Conservation (phyloP, 2,797 vertebrate genomes). For the Neomorphus geoffroyi region DNA sequence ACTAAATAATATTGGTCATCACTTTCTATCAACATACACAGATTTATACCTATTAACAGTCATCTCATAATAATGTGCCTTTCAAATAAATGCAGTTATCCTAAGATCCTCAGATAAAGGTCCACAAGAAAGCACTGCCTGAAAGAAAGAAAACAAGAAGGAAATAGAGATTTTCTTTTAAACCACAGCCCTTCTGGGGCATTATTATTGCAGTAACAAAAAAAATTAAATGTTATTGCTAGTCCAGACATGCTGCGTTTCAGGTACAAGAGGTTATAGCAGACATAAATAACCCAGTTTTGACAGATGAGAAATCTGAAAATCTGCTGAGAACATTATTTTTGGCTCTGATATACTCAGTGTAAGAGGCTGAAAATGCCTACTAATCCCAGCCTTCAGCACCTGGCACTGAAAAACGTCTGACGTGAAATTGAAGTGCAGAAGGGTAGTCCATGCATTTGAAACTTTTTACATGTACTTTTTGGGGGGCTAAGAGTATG, state of each 20-base stretch:
- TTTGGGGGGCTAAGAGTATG: background rate
- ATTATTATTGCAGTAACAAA: background rate
- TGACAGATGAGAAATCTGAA: slow-evolving; percentile 34
- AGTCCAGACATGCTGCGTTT: background rate
- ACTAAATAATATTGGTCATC: background rate
- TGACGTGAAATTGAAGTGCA: background rate
- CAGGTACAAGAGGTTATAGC: background rate
- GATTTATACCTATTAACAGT: background rate
- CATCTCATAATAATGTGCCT: background rate
- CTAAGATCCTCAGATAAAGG: background rate
- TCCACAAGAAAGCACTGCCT: background rate
- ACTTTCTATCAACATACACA: background rate
- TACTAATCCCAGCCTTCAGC: slow-evolving; percentile 24
- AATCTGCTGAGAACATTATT: slow-evolving; percentile 22
- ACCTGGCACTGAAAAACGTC: background rate
- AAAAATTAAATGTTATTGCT: background rate
- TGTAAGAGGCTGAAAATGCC: slow-evolving; percentile 32
- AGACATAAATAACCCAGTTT: slow-evolving; percentile 30
- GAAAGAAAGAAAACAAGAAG: background rate
- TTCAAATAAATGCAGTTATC: background rate
- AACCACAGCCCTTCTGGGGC: background rate
- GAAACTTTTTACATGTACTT: background rate
- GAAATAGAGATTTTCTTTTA: background rate
- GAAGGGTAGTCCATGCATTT: background rate
- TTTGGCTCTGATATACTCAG: slow-evolving; percentile 4